Conservation (phyloP, 2,113 vertebrate species). For the Phyllostomus discolor region DNA sequence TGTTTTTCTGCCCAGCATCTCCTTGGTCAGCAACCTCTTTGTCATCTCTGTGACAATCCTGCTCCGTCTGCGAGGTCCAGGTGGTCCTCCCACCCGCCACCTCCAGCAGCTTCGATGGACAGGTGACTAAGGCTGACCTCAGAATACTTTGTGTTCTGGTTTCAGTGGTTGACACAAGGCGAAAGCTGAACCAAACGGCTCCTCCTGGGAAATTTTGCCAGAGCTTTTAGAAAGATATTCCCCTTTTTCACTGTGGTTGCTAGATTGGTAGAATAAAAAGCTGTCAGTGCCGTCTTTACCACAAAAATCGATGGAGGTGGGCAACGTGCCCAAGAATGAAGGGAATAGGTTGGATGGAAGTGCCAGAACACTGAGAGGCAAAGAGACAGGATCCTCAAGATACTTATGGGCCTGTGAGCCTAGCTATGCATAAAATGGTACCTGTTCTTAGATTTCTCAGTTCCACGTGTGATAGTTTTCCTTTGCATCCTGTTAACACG, state of each 20-base stretch:
- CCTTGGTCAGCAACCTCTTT: not conserved
- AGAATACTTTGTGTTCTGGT: not conserved
- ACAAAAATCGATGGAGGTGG: not conserved
- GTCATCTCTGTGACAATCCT: not conserved
- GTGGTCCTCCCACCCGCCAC: fast-evolving
- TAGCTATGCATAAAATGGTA: not conserved
- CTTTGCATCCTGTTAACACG: not conserved
- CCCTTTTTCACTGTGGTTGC: not conserved
- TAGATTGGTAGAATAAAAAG: not conserved
- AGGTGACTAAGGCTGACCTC: not conserved
- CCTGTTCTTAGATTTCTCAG: not conserved
- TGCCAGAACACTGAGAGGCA: not conserved
- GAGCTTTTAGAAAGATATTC: not conserved
- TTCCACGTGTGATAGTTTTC: not conserved
- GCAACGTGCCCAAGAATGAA: not conserved
- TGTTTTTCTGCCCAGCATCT: not conserved
- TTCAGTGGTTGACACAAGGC: not conserved
- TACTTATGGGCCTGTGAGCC: not conserved
- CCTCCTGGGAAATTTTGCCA: not conserved
- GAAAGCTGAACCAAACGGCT: not conserved
- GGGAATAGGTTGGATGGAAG: not conserved
- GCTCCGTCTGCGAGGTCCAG: not conserved
- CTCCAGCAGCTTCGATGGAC: not conserved
- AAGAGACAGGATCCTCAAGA: not conserved
- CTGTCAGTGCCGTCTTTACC: not conserved